A percentile compares a stretch with the other conserved stretches of the same genome.
These are phyloP conservation scores for Steatocranus sp. DNA, from an alignment of 2,797 vertebrate species.

Conservation along the genomic window DNA sequence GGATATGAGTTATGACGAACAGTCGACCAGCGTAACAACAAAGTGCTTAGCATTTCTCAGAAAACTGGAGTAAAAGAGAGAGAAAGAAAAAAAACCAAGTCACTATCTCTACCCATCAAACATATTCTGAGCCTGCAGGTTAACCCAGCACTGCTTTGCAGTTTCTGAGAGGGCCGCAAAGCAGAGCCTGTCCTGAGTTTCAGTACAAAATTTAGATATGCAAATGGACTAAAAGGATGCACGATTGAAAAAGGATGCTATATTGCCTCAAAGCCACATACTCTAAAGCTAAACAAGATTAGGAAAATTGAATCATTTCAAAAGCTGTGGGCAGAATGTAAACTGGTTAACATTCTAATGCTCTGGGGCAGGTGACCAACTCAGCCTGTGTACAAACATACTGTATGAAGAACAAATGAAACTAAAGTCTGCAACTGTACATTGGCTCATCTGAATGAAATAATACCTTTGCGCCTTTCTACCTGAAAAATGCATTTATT, in stretches of 20 bases:
- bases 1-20: slow-evolving; percentile 58
- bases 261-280: slow-evolving; percentile 79
- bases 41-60: slow-evolving; percentile 64
- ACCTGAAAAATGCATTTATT: slow-evolving; percentile 53
- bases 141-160: slow-evolving; percentile 65
- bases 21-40: slow-evolving; percentile 69
- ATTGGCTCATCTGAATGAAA: slow-evolving; percentile 55
- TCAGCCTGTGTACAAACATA: slow-evolving; percentile 69
- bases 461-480: slow-evolving; percentile 44
- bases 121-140: slow-evolving; percentile 76
- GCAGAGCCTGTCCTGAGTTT: slow-evolving; percentile 74
- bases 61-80: slow-evolving; percentile 49
- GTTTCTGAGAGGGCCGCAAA: slow-evolving; percentile 64
- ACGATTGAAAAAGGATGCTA: slow-evolving; percentile 76
- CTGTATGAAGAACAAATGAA: slow-evolving; percentile 60
- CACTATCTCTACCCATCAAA: slow-evolving; percentile 79
- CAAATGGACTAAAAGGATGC: slow-evolving; percentile 75
- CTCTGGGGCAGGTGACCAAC: slow-evolving; percentile 73
- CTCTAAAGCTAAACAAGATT: slow-evolving; percentile 85
- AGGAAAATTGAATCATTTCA: slow-evolving; percentile 85
- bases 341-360: slow-evolving; percentile 80
- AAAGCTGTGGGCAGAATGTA: slow-evolving; percentile 82
- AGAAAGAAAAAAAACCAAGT: slow-evolving; percentile 47
- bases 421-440: slow-evolving; percentile 41
- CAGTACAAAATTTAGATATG: slow-evolving; percentile 76